A percentile compares a stretch with the other conserved stretches of the same genome.
Evolutionary conservation across 2,113 vertebrate species (phyloP).

Genomic region (Phylloscopus trochiloides): DNA sequence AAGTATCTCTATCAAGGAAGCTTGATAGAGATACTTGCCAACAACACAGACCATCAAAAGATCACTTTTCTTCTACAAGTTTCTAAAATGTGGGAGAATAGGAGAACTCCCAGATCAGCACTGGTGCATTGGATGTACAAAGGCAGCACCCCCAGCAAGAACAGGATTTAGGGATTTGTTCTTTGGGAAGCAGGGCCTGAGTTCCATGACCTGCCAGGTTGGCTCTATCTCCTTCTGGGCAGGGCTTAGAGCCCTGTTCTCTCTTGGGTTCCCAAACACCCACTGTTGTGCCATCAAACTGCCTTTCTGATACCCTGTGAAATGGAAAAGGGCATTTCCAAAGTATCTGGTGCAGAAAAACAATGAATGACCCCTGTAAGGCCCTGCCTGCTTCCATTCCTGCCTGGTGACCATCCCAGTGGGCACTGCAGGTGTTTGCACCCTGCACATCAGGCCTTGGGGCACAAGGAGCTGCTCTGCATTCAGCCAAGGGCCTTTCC

Average conservation of each 20-base stretch:
- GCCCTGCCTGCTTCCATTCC: not conserved
- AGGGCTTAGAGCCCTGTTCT: not conserved
- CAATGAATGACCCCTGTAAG: fast-evolving
- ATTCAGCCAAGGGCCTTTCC: not conserved
- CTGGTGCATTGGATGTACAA: not conserved
- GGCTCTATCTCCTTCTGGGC: not conserved
- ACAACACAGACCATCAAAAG: fast-evolving
- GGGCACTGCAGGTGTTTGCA: not conserved
- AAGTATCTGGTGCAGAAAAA: not conserved
- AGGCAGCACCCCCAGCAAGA: not conserved
- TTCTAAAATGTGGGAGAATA: not conserved
- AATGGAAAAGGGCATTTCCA: not conserved
- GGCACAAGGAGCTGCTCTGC: not conserved
- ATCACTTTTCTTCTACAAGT: not conserved
- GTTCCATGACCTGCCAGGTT: not conserved
- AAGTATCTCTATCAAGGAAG: too few species aligned
- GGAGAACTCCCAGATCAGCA: not conserved
- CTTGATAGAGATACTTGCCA: not conserved
- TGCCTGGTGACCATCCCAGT: not conserved
- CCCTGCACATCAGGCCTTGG: not conserved
- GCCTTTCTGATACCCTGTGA: not conserved
- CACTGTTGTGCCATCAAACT: not conserved
- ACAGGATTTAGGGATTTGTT: not conserved
- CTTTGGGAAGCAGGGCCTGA: not conserved
- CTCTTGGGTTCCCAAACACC: not conserved